Base-by-base conservation (phyloP, 2,888 invertebrate genomes). In the Acleris holmiana region DNA sequence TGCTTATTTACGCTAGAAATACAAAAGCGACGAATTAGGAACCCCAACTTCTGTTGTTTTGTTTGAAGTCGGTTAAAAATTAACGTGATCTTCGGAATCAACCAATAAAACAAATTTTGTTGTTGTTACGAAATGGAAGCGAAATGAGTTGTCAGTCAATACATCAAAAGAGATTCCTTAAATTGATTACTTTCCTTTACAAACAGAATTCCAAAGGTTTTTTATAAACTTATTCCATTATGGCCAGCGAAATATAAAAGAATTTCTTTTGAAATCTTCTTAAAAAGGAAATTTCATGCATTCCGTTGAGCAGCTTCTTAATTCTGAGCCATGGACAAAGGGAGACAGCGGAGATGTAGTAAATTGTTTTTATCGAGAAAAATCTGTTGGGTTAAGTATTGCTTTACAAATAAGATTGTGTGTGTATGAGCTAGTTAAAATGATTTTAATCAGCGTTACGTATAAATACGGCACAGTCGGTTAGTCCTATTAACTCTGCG, bases 221-320 rank as follows among this genome's bases (percentile, higher is more conserved):
- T 53, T 53, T 61, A 49, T 25, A 49, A 61, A 55, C 19, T 55
- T 55, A 49, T 61, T 61, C 48, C 55, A 55, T 61, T 62, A 62
- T 29, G 10, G 46, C 4, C 10, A 7, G 4, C 7, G 13, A 19
- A 56, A 62, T 50, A 50, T 46, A n/a, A 57, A 56, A 51, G 21
- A 51, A 46, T 35, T 48, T 62, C 50, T 44, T 57, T 57, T 23
- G 46, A 56, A 50, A 59, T 44, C 49, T 41, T 51, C 10, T 29
- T 1, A 6, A 35, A 8, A 40, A 17, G 46, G 46, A 46, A 51
- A 46, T 57, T 46, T 57, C 23, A 51, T 57, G 50, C 46, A 57
- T 62, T 61, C 46, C 60, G 44, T 18, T 51, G 49, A 59, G 21
- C 41, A n/a, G 50, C 51, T 60, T 51, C 44, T 21, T 50, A 62